A percentile compares a stretch with the other conserved stretches of the same genome.
These are phyloP conservation scores for Tetragnatha montana DNA, from an alignment of 2,888 invertebrate genomes.

Conservation along the genomic window DNA sequence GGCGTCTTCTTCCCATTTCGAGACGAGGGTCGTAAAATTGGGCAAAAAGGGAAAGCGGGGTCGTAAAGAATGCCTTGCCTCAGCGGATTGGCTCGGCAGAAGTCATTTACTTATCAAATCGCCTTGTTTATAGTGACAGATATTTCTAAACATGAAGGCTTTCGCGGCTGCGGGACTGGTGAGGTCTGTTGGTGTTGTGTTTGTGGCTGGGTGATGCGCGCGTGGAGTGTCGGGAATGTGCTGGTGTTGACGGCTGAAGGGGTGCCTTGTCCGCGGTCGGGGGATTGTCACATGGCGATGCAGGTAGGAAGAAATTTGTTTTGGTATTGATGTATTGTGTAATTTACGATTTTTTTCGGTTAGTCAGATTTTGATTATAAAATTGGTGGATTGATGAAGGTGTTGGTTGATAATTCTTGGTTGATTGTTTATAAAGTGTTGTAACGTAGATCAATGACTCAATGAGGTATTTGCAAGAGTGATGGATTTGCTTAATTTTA, in stretches of 20 bases:
- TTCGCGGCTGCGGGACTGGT: conserved; percentile 41
- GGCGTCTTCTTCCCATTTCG: conserved; percentile 30
- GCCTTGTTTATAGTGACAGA: conserved; percentile 71
- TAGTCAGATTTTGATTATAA: no score
- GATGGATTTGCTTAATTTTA: no score
- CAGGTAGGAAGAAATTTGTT: not conserved
- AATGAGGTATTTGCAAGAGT: no score
- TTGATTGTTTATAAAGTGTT: no score
- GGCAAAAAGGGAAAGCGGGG: conserved; percentile 63
- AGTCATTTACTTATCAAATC: conserved; percentile 71
- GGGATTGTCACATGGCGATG: not conserved
- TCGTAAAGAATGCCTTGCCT: conserved; percentile 56
- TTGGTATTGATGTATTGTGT: no score
- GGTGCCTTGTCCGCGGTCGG: not conserved
- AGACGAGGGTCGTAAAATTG: conserved; percentile 67
- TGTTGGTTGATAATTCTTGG: no score
- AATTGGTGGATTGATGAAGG: no score
- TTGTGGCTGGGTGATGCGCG: not conserved
- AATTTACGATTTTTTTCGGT: no score
- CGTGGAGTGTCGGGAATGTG: not conserved
- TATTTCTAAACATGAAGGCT: conserved; percentile 69
- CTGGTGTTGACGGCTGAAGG: not conserved
- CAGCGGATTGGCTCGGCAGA: conserved; percentile 68
- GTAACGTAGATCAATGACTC: no score
- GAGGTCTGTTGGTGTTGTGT: conserved; percentile 32